Base-by-base conservation (phyloP, 2,888 invertebrate genomes). In the Meiosimyza platycephala region DNA sequence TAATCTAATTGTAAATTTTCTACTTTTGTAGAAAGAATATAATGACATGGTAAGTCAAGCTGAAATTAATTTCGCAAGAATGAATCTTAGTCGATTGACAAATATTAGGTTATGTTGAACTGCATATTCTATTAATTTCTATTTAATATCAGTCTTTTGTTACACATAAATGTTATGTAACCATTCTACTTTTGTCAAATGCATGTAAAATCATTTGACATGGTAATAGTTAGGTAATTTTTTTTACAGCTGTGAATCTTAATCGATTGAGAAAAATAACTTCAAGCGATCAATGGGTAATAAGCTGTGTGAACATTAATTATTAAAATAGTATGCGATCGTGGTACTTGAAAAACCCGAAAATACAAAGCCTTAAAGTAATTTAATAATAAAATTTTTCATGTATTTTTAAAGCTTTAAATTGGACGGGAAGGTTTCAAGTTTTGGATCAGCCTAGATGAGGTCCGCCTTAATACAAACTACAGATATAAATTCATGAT, bases 181-280 rank as follows among this genome's bases (percentile, higher is more conserved):
- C 78, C 74, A 71, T 79, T 78, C 78, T 77, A 79, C 80, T 80
- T 82, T 76, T 80, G 80, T 75, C 75, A 71, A 72, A 73, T 69
- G 54, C 62, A 50, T 59, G 48, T 40, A 40, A 68, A 67, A 15
- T 22, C 57, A 40, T 72, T 52, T 71, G 70, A 64, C 75, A 76
- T 72, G 76, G 76, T 76, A 78, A 40, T 82, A 77, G 75, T 76
- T 62, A 64, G 74, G 74, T 62, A 18, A 16, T 16, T 71, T 78
- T 71, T 16, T 80, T 40, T 80, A 76, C 81, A 82, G 40, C 77
- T 51, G 52, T 80, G 71, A 82, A 81, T 82, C 82, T 82, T 82
- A 82, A 72, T 77, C 74, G 67, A 71, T 48, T 74, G 72, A 64
- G 11, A 70, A 73, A 73, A 40, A 55, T 11, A 52, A 16, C 50